Evolutionary conservation across 2,797 vertebrate genomes (phyloP).

Genomic region (Peromyscus melanophrys): DNA sequence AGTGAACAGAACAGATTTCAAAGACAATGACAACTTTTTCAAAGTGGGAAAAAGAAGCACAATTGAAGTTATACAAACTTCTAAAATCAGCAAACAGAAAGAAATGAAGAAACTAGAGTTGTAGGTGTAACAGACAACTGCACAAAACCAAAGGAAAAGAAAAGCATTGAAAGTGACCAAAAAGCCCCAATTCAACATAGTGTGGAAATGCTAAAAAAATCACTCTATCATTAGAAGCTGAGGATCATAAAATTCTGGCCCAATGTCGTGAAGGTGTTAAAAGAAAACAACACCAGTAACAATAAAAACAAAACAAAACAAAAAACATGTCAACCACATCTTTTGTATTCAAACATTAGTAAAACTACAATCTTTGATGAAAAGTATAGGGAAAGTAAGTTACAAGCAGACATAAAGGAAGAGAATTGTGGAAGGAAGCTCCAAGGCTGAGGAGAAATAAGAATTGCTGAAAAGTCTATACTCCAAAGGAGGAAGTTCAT

Average conservation of each 20-base stretch:
- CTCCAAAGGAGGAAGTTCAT: background rate
- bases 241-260: background rate
- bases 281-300: constrained; percentile 37
- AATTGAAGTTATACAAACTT: background rate
- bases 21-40: background rate
- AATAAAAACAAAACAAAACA: background rate
- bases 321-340: background rate
- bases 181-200: background rate
- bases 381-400: constrained; percentile 28
- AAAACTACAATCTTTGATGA: background rate
- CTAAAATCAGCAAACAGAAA: background rate
- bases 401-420: background rate
- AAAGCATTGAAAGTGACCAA: background rate
- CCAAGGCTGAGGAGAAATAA: background rate
- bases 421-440: background rate
- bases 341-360: constrained; percentile 7
- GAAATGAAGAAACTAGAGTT: background rate
- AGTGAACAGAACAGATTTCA: background rate
- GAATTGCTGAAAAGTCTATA: background rate
- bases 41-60: background rate
- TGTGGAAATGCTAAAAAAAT: background rate
- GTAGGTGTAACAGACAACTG: background rate
- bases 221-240: background rate
- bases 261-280: background rate
- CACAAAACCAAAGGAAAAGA: background rate